Evolutionary conservation across 2,113 vertebrate species (phyloP).

Genomic region (Pipa parva): DNA sequence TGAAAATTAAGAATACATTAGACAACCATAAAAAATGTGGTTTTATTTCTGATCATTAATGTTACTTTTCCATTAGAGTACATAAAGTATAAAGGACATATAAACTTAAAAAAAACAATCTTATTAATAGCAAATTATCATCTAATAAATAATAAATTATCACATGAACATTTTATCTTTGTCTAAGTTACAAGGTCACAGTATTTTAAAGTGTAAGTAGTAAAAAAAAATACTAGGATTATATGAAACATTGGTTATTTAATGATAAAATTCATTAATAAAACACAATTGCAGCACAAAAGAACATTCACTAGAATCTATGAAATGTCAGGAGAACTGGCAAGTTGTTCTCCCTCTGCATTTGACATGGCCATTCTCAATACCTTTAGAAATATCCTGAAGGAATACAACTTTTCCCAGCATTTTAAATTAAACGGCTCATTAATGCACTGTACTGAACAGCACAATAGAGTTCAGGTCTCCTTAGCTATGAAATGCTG

Average conservation of each 20-base stretch:
- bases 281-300: constrained; percentile 30
- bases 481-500: constrained; percentile 57
- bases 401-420: constrained; percentile 53
- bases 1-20: too few species aligned
- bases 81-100: too few species aligned
- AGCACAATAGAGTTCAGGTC: constrained; percentile 45
- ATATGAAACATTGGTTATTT: constrained; percentile 9
- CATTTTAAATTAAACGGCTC: constrained; percentile 55
- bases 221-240: too few species aligned
- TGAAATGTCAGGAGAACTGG: constrained; percentile 16
- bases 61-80: too few species aligned
- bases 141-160: too few species aligned
- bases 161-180: too few species aligned
- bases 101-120: too few species aligned
- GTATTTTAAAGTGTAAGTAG: too few species aligned
- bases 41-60: too few species aligned
- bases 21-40: too few species aligned
- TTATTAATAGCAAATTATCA: too few species aligned
- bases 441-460: constrained; percentile 52
- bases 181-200: too few species aligned
- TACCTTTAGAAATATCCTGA: constrained; percentile 35
- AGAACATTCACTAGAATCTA: constrained; percentile 17
- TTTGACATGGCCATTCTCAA: constrained; percentile 37
- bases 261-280: constrained; percentile 24
- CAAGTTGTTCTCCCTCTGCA: constrained; percentile 8